Percentiles rank a stretch among this genome's conserved stretches.
Evolutionary conservation across 2,888 invertebrate genomes (phyloP).

Genomic region (Dicyrtomina minuta): DNA sequence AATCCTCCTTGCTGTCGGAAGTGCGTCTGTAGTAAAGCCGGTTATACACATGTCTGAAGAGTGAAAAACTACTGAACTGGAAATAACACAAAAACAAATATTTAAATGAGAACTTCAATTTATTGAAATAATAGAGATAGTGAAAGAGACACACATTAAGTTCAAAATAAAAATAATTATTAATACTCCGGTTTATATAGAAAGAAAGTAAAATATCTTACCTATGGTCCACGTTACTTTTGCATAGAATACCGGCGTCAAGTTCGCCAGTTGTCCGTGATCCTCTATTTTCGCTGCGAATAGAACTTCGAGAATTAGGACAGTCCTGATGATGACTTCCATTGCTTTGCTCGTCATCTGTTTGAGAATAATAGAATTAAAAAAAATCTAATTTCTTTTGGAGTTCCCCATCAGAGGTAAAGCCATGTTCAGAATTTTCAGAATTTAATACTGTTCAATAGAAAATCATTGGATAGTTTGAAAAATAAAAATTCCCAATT

Average conservation of each 20-base stretch:
- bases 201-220: not conserved
- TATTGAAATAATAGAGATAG: too few relatives aligned
- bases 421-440: not conserved
- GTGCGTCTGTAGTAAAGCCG: constrained; percentile 12
- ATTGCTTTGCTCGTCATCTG: constrained; percentile 7
- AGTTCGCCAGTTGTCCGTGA: constrained; percentile 9
- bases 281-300: constrained; percentile 3
- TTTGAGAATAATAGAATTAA: constrained; percentile 1
- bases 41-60: not conserved
- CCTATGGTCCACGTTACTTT: constrained; percentile 8
- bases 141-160: too few relatives aligned
- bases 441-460: too few relatives aligned
- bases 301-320: constrained; percentile 11
- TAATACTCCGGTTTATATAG: too few relatives aligned
- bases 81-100: not conserved
- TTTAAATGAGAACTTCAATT: too few relatives aligned
- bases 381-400: not conserved
- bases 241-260: constrained; percentile 23
- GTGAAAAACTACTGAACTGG: constrained; percentile 13
- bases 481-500: too few relatives aligned
- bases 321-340: not conserved
- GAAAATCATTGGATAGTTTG: too few relatives aligned
- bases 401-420: too few relatives aligned
- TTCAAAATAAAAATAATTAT: too few relatives aligned
- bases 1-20: constrained; percentile 13